A percentile compares a stretch with the other conserved stretches of the same genome.
Evolutionary conservation across 1,140 invertebrate species (phyloP).

Genomic region (Hypsibius dujardini): DNA sequence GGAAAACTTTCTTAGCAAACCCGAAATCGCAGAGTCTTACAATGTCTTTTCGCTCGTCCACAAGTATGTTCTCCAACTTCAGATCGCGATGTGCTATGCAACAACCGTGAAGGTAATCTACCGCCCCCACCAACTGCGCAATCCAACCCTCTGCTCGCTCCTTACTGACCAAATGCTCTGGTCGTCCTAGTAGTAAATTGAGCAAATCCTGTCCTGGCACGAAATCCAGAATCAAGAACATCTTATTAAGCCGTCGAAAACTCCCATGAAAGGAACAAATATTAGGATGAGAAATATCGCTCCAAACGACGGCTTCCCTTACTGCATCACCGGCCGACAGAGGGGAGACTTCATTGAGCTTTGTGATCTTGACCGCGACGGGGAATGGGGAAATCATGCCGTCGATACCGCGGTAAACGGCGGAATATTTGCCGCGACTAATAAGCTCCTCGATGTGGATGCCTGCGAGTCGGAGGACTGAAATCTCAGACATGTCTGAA

Average conservation of each 20-base stretch:
- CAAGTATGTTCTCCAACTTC: neutral
- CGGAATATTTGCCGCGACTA: neutral
- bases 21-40: neutral
- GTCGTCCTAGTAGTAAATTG: neutral
- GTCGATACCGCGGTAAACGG: neutral
- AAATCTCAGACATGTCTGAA: too few species aligned
- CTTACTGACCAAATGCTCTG: neutral
- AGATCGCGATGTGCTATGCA: neutral
- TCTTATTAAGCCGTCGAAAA: neutral
- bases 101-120: neutral
- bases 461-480: too few species aligned
- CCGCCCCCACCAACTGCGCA: neutral
- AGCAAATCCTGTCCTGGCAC: neutral
- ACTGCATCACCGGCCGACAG: neutral
- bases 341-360: neutral
- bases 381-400: neutral
- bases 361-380: neutral
- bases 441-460: neutral
- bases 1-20: neutral
- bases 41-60: neutral
- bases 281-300: neutral
- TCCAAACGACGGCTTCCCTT: neutral
- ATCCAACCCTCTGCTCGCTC: neutral
- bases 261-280: neutral
- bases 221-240: neutral